Evolutionary conservation across 2,113 vertebrate genomes (phyloP).

Genomic region (Scopus umbretta): DNA sequence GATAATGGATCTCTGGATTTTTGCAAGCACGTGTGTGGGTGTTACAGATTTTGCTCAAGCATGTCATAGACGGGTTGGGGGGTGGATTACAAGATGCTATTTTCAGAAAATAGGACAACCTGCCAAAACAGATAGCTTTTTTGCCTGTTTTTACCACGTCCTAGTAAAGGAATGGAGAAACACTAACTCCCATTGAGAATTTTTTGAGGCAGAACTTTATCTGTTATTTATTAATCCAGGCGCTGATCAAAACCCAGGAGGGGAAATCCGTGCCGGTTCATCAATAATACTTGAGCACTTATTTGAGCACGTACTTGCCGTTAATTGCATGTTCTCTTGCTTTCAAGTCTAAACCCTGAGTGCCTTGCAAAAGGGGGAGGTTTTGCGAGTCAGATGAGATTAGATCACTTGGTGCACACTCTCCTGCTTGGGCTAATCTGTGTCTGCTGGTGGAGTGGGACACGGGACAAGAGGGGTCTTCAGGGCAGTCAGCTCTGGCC

Average conservation of each 20-base stretch:
- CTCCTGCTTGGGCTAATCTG: not conserved
- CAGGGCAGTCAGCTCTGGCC: not conserved
- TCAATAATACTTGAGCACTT: not conserved
- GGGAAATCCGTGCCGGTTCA: not conserved
- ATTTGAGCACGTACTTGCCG: not conserved
- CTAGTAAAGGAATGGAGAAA: constrained; percentile 1
- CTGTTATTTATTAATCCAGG: not conserved
- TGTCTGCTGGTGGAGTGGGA: not conserved
- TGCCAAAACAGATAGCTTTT: not conserved
- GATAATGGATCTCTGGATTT: constrained; percentile 2
- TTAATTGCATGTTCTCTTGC: not conserved
- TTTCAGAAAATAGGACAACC: constrained; percentile 54
- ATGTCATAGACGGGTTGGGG: not conserved
- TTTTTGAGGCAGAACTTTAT: not conserved
- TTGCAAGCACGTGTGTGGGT: not conserved
- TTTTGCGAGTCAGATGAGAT: not conserved
- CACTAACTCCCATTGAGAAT: constrained; percentile 22
- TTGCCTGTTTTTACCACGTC: not conserved
- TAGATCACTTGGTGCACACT: not conserved
- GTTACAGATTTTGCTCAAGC: constrained; percentile 21
- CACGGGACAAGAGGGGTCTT: not conserved
- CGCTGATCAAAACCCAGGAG: not conserved
- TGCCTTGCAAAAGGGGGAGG: not conserved
- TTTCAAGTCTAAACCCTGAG: not conserved
- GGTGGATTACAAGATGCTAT: constrained; percentile 42